These are phyloP conservation scores for Nothura maculosa DNA, from an alignment of 2,797 vertebrate genomes.

Conservation along the genomic window DNA sequence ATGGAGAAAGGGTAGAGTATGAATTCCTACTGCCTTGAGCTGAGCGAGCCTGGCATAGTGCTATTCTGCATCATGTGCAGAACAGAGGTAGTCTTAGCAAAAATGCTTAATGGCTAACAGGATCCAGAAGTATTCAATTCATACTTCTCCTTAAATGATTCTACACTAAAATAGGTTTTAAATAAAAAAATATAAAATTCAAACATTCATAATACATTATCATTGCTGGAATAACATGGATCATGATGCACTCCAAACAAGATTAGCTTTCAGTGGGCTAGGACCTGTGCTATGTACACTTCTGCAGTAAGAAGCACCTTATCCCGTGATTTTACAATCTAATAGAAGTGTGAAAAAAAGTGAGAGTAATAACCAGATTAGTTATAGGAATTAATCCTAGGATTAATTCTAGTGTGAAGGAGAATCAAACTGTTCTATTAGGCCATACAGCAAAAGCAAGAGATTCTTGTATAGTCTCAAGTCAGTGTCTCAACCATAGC, in stretches of 20 bases:
- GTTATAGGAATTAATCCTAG: neutral
- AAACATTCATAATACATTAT: neutral
- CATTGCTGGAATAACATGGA: neutral
- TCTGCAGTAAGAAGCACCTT: neutral
- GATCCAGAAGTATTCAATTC: neutral
- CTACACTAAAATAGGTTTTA: neutral
- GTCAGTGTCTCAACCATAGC: neutral
- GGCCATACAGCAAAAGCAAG: neutral
- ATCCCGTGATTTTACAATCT: neutral
- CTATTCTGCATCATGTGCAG: neutral
- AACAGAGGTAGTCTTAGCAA: neutral
- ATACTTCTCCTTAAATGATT: neutral
- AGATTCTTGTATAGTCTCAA: neutral
- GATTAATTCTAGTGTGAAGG: neutral
- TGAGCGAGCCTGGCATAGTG: neutral
- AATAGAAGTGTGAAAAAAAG: neutral
- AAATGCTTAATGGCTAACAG: neutral
- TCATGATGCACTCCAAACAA: neutral
- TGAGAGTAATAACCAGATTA: neutral
- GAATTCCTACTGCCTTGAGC: conserved; percentile 12
- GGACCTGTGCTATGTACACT: neutral
- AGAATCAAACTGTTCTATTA: neutral
- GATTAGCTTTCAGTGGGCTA: neutral
- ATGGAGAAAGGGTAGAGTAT: neutral
- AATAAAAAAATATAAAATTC: neutral